Base-by-base conservation (phyloP, 2,113 vertebrate species). In the Micromys minutus region DNA sequence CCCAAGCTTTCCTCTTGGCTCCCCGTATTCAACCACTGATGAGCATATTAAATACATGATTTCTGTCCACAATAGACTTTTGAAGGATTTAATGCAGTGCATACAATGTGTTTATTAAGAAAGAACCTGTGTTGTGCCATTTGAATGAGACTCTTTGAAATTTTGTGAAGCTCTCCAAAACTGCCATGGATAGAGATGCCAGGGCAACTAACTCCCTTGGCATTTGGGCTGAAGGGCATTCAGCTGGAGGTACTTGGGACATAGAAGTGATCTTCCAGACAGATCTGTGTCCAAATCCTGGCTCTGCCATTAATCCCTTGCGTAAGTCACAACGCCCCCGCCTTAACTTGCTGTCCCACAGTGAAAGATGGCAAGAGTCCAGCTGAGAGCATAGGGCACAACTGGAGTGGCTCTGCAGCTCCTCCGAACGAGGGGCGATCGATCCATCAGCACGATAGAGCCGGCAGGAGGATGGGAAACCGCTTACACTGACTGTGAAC, bases 401-500 rank as follows among this genome's bases (percentile, higher is more conserved):
- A 50, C 71, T 34, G 1, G 1, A 2, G 87, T 61, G 21, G 42
- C 22, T 71, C 80, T 59, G 29, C 77, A 36, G 12, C 2, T 29
- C 42, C 47, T 36, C 1, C 0, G 42, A 31, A 55, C 11, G 52
- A 83, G 59, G 74, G 72, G 34, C 69, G 69, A 63, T 61, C 3
- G 39, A 69, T 96, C 96, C 95, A 91, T n/a, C n/a, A 93, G 80
- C 10, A 17, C 0, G 11, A 13, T 9, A 36, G 7, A 84, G 87
- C 89, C 0, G 1, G 89, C 69, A 87, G 57, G 55, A 71, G 87
- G 59, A 47, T 65, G 34, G 74, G 83, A 87, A 89, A 92, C 86
- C 86, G 45, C 90, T 91, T 93, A 88, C 4, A 0, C 84, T 85
- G 90, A 95, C 76, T 76, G 93, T 81, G 90, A 90, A 72, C 93